Conservation (phyloP, 30 jellyfish, hydroid and myxozoan species). For the Phacellophora camtschatica region DNA sequence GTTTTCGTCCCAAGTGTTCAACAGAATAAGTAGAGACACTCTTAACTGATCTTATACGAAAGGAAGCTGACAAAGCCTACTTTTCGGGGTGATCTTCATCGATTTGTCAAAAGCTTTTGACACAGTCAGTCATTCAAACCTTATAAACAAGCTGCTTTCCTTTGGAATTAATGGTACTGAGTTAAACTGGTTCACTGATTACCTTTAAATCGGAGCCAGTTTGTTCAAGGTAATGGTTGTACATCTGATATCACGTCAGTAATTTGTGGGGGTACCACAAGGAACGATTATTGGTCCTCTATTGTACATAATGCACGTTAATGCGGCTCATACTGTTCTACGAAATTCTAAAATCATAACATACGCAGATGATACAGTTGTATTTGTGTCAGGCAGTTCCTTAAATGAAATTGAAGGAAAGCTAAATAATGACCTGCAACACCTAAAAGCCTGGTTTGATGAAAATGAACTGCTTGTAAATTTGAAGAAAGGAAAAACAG, state of each 20-base stretch:
- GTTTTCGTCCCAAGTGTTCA: constrained; percentile 66
- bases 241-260: constrained; percentile 38
- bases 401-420: constrained; percentile 26
- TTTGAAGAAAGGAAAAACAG: constrained; percentile 61
- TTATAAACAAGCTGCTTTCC: constrained; percentile 47
- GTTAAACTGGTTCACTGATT: constrained; percentile 62
- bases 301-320: constrained; percentile 37
- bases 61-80: constrained; percentile 62
- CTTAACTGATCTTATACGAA: constrained; percentile 55
- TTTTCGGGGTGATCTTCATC: constrained; percentile 56
- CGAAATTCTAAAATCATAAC: constrained; percentile 29
- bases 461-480: constrained; percentile 42
- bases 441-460: constrained; percentile 53
- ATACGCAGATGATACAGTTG: constrained; percentile 72
- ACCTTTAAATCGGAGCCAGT: constrained; percentile 55
- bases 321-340: constrained; percentile 46
- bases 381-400: constrained; percentile 39
- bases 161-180: constrained; percentile 49
- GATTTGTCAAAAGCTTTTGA: constrained; percentile 68
- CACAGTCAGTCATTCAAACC: constrained; percentile 69
- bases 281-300: constrained; percentile 67
- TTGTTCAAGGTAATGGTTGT: constrained; percentile 43
- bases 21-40: constrained; percentile 60
- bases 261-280: constrained; percentile 63
- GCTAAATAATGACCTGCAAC: constrained; percentile 33